Percentiles rank a stretch among this genome's conserved stretches.
These are phyloP conservation scores for Melitaea cinxia DNA, from an alignment of 1,140 invertebrate genomes.

Conservation along the genomic window DNA sequence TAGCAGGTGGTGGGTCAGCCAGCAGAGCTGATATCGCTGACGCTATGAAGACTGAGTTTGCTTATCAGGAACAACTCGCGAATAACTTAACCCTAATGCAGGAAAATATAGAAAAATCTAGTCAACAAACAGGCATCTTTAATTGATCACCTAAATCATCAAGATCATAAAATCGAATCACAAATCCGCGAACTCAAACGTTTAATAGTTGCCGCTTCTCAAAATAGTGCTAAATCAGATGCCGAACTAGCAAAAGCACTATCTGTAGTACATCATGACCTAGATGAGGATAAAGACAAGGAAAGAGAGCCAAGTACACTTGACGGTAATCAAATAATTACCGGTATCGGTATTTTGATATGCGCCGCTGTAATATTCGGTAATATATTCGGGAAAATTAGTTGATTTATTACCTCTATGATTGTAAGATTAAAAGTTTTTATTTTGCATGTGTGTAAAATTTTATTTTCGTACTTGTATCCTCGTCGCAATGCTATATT, in stretches of 20 bases:
- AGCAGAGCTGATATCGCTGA: slow-evolving; percentile 60
- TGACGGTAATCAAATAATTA: slow-evolving; percentile 64
- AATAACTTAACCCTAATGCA: slow-evolving; percentile 66
- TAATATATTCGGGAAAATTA: slow-evolving; percentile 61
- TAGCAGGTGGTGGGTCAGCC: slow-evolving; percentile 60
- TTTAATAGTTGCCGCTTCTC: slow-evolving; percentile 54
- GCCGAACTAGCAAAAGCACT: slow-evolving; percentile 64
- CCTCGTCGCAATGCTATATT: background rate
- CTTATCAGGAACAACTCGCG: slow-evolving; percentile 71
- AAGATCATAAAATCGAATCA: slow-evolving; percentile 57
- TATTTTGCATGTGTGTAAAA: no score
- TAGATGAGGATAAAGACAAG: slow-evolving; percentile 62
- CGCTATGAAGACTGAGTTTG: slow-evolving; percentile 73
- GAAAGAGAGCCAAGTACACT: slow-evolving; percentile 41
- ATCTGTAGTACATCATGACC: slow-evolving; percentile 61
- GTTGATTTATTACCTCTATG: slow-evolving; percentile 46
- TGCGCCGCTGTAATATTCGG: slow-evolving; percentile 64
- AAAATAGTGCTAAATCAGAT: slow-evolving; percentile 66
- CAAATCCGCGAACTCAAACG: slow-evolving; percentile 65
- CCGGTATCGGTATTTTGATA: slow-evolving; percentile 60
- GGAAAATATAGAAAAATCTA: slow-evolving; percentile 65
- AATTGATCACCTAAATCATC: slow-evolving; percentile 69
- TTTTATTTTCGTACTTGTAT: background rate
- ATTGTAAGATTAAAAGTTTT: background rate
- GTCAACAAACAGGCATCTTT: slow-evolving; percentile 65